Evolutionary conservation across 2,888 invertebrate genomes (phyloP).

Genomic region (Boloria euphrosyne): DNA sequence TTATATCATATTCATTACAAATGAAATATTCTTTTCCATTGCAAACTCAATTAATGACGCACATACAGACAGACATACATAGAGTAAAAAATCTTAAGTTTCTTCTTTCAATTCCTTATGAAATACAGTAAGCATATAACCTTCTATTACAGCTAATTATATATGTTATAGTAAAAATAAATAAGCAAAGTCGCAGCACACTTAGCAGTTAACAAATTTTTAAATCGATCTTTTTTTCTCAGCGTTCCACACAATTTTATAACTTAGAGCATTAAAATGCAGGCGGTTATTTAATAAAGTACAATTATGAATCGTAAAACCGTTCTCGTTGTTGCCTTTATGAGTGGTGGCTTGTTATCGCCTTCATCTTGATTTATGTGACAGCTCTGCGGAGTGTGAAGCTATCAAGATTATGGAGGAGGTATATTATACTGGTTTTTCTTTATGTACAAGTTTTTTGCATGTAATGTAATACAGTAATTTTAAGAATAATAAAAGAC

Average conservation of each 20-base stretch:
- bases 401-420: slow-evolving; percentile 40
- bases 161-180: background rate
- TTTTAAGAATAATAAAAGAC: too few relatives aligned
- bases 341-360: slow-evolving; percentile 76
- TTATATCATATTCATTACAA: too few relatives aligned
- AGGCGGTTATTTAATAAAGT: slow-evolving; percentile 77
- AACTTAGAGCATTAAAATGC: slow-evolving; percentile 69
- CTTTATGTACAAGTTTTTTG: background rate
- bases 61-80: too few relatives aligned
- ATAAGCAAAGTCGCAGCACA: background rate
- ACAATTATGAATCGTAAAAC: slow-evolving; percentile 81
- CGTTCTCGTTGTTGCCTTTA: slow-evolving; percentile 76
- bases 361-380: slow-evolving; percentile 78
- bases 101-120: too few relatives aligned
- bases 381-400: slow-evolving; percentile 46
- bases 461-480: too few relatives aligned
- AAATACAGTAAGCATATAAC: background rate
- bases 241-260: slow-evolving; percentile 42
- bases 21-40: too few relatives aligned
- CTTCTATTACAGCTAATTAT: background rate
- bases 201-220: slow-evolving; percentile 1
- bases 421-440: slow-evolving; percentile 29
- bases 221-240: slow-evolving; percentile 28
- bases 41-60: too few relatives aligned
- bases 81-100: too few relatives aligned